Evolutionary conservation across 1,140 invertebrate genomes (phyloP), one percentile per base, ranked within the genome.

Genomic region (Limonius californicus): DNA sequence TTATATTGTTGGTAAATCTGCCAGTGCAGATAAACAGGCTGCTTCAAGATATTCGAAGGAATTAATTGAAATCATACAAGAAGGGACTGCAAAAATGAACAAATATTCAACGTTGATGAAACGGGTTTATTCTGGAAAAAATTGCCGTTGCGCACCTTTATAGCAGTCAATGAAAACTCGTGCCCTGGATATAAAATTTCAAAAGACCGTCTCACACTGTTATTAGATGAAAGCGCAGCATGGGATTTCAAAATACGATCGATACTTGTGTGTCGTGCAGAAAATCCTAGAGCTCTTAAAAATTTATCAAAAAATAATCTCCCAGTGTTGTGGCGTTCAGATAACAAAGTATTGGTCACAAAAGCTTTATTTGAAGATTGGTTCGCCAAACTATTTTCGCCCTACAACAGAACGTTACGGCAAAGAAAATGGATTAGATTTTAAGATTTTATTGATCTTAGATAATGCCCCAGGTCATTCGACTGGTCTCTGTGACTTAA

Each of bases 21-120:
- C 64, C 18, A 69, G 66, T 32, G 70, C 69, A 47, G 71, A 76
- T 67, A 60, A 61, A 62, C 61, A 69, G 4, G 67, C 69, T 57
- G 68, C 67, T 57, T 53, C 66, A 21, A 62, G 66, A 55, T 75
- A 67, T 69, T 19, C 20, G 32, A 30, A 66, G 19, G 43, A 61
- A 18, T 67, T 70, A 18, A 55, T n/a, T 30, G 27, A 65, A 60
- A 70, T 69, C 53, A 68, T 76, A 21, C 21, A 62, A 9, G 59
- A 69, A 11, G 61, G 62, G 59, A 57, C 21, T 74, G 68, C 55
- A 66, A 64, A 18, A 35, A 65, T 12, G 64, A 78, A 42, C 75
- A 77, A 66, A 67, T 77, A 50, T 77, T 78, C 60, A 78, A 72
- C 62, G 65, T 67, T 23, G 65, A 76, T 59, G 74, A 79, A 67